phyloP scores from a whole-genome alignment of 2,797 vertebrate species.

The Smutsia temminckii region DNA sequence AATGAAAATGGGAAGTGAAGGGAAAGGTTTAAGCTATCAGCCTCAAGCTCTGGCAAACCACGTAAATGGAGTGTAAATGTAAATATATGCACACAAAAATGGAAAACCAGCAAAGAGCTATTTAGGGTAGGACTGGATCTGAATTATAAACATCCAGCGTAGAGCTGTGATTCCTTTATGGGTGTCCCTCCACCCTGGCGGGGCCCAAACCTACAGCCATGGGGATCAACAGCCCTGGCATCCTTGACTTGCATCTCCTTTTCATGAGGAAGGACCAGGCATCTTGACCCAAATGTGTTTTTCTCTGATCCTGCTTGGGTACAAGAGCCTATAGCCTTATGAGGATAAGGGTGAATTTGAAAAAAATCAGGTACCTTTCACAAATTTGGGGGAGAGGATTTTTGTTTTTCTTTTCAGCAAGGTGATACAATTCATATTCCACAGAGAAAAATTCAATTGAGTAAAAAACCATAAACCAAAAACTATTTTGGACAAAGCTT shows the following conservation, averaged over 20 bases:
- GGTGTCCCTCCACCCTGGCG: not conserved
- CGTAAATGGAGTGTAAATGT: constrained; percentile 32
- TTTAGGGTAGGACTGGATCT: constrained; percentile 22
- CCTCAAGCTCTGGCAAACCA: constrained; percentile 40
- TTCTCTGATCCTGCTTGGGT: not conserved
- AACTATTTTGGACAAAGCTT: not conserved
- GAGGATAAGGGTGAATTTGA: not conserved
- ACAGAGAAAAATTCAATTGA: not conserved
- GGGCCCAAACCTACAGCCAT: not conserved
- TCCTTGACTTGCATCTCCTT: not conserved
- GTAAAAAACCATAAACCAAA: not conserved
- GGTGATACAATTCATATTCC: not conserved
- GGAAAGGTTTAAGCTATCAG: constrained; percentile 35
- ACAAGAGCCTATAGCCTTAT: not conserved
- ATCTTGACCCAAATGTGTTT: not conserved
- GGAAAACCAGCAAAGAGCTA: not conserved
- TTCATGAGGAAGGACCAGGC: not conserved
- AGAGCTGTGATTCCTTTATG: not conserved
- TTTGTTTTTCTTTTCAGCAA: not conserved
- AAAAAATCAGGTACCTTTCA: not conserved
- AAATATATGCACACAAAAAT: constrained; percentile 45
- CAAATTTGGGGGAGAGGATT: not conserved
- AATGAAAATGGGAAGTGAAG: constrained; percentile 42
- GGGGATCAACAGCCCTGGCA: rapidly evolving
- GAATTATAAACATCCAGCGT: constrained; percentile 42